phyloP scores from a whole-genome alignment of 2,888 invertebrate species.

The Mantis religiosa region DNA sequence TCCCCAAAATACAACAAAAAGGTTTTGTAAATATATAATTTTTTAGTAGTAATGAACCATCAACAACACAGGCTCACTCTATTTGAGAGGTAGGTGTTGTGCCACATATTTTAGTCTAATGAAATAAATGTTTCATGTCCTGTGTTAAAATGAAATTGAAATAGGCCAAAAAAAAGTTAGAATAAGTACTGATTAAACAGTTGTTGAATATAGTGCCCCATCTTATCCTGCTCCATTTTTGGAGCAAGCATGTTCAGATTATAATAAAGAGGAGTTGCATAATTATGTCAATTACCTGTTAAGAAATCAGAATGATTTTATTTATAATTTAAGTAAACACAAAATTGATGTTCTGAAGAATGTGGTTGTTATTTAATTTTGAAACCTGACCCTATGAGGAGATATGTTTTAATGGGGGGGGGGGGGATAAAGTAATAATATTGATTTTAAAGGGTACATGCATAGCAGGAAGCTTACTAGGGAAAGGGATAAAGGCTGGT shows the following conservation, averaged over 20 bases:
- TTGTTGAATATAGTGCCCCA: neutral
- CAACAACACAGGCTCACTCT: neutral
- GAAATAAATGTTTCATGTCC: neutral
- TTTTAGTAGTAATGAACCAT: neutral
- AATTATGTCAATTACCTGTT: conserved; percentile 29
- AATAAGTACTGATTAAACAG: neutral
- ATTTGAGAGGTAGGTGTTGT: neutral
- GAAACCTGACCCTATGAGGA: too few relatives aligned
- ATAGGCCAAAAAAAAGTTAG: neutral
- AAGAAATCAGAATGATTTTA: conserved; percentile 10
- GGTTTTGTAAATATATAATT: neutral
- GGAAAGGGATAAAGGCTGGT: too few relatives aligned
- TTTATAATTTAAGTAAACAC: conserved; percentile 12
- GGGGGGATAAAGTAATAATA: too few relatives aligned
- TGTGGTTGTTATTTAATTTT: neutral
- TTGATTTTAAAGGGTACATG: too few relatives aligned
- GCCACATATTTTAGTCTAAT: neutral
- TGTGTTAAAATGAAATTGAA: neutral
- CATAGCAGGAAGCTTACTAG: too few relatives aligned
- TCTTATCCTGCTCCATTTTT: neutral
- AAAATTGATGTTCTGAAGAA: conserved; percentile 5
- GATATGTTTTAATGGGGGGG: too few relatives aligned
- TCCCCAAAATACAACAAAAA: neutral
- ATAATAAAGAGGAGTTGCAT: neutral
- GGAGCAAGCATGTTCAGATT: neutral